Evolutionary conservation across 35 echinoderm and acorn worm genomes (phyloP).

Genomic region (Amphiura filiformis): DNA sequence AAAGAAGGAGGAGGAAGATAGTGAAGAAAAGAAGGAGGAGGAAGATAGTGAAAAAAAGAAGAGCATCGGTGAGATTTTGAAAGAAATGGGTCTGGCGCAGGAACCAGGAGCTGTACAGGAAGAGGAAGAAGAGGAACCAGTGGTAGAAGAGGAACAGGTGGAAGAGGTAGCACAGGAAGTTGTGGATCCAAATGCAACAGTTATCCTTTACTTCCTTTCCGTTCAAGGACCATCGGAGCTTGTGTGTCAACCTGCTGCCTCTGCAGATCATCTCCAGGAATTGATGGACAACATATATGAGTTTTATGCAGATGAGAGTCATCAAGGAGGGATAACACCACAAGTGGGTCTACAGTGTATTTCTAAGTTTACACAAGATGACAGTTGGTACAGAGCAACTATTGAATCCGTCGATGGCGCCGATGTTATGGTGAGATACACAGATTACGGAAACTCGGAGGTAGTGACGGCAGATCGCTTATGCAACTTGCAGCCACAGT

Average conservation of each 20-base stretch:
- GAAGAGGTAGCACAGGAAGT: slow-evolving; percentile 1
- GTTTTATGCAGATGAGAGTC: background rate
- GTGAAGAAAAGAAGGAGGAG: background rate
- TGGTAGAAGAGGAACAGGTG: slow-evolving; percentile 27
- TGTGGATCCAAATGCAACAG: background rate
- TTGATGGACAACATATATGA: background rate
- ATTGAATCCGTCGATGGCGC: background rate
- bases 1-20: background rate
- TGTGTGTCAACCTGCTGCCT: background rate
- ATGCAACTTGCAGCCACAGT: background rate
- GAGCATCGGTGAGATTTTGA: slow-evolving; percentile 3
- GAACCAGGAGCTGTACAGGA: background rate
- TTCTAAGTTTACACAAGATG: background rate
- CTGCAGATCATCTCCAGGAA: background rate
- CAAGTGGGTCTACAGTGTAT: slow-evolving; percentile 5
- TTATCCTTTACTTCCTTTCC: background rate
- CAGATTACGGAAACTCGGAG: slow-evolving; percentile 11
- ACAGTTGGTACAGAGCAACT: slow-evolving; percentile 22
- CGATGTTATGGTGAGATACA: background rate
- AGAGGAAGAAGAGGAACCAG: slow-evolving; percentile 26
- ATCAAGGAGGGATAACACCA: background rate
- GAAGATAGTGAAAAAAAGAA: no score
- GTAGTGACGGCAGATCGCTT: background rate
- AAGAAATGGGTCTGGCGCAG: background rate
- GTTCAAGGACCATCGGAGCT: background rate